Evolutionary conservation across 2,113 vertebrate genomes (phyloP).

Genomic region (Silurus meridionalis): DNA sequence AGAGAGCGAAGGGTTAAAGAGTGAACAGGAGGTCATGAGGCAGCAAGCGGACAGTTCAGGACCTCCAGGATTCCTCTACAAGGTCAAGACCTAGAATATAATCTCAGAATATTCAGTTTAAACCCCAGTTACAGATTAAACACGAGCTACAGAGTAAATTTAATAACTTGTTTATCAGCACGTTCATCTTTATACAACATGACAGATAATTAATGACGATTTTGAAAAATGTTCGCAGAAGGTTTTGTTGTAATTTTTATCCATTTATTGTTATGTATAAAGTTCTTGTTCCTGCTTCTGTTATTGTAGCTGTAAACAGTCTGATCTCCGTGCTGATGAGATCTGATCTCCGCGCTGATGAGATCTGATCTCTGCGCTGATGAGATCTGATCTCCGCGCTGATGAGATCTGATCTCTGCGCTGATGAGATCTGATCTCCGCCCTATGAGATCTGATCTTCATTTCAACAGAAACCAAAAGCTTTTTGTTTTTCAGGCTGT

Average conservation of each 20-base stretch:
- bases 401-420: too few relatives aligned
- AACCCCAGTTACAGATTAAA: background rate
- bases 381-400: background rate
- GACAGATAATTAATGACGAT: too few relatives aligned
- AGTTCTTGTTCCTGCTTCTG: background rate
- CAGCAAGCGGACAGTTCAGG: slow-evolving; percentile 8
- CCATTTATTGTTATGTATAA: background rate
- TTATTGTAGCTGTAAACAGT: background rate
- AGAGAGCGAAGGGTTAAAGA: background rate
- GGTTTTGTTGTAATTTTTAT: background rate
- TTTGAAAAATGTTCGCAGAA: too few relatives aligned
- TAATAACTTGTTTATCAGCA: too few relatives aligned
- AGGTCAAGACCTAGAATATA: slow-evolving; percentile 4
- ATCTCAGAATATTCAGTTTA: background rate
- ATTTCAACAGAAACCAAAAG: background rate
- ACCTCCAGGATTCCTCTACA: slow-evolving; percentile 48
- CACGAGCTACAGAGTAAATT: background rate
- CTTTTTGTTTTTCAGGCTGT: slow-evolving; percentile 61
- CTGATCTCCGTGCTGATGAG: too few relatives aligned
- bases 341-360: too few relatives aligned
- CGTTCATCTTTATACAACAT: too few relatives aligned
- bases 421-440: too few relatives aligned
- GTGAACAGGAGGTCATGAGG: background rate
- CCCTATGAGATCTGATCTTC: background rate
- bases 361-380: too few relatives aligned